Conservation (phyloP, 2,888 invertebrate genomes). For the Corythucha ciliata region DNA sequence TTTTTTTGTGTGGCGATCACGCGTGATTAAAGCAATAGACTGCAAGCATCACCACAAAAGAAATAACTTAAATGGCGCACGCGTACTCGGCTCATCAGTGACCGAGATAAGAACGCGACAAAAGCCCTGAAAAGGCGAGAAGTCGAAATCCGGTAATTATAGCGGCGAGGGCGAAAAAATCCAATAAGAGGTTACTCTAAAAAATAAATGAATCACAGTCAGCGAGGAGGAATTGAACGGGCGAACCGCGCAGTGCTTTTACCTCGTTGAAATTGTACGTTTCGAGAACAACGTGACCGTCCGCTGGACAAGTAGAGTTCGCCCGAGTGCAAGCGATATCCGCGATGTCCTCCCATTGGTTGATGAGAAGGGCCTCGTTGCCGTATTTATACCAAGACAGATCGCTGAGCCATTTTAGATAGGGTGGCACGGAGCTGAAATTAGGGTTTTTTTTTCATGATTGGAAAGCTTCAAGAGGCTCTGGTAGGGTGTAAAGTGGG, state of each 20-base stretch:
- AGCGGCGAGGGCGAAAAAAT: conserved; percentile 58
- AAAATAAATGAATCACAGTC: conserved; percentile 39
- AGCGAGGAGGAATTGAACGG: too few species aligned
- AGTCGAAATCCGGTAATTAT: conserved; percentile 66
- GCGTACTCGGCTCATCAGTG: too few species aligned
- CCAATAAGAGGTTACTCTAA: conserved; percentile 58
- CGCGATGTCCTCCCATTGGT: conserved; percentile 77
- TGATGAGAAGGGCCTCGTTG: conserved; percentile 77
- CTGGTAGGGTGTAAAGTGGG: neutral
- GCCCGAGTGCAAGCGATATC: conserved; percentile 63
- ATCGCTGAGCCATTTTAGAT: conserved; percentile 77
- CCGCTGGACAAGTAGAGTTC: conserved; percentile 67
- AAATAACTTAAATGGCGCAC: too few species aligned
- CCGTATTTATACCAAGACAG: conserved; percentile 89
- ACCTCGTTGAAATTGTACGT: conserved; percentile 69
- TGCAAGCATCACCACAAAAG: too few species aligned
- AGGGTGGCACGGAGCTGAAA: conserved; percentile 67
- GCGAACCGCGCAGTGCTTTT: conserved; percentile 26
- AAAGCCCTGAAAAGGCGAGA: conserved; percentile 64
- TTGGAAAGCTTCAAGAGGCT: conserved; percentile 1
- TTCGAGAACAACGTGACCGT: conserved; percentile 67
- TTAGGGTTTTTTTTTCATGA: neutral
- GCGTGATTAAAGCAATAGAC: too few species aligned
- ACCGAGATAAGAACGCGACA: conserved; percentile 50
- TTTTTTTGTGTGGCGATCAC: too few species aligned